A percentile compares a stretch with the other conserved stretches of the same genome.
Conservation (phyloP, 2,113 vertebrate species). For the Odocoileus hemionus region DNA sequence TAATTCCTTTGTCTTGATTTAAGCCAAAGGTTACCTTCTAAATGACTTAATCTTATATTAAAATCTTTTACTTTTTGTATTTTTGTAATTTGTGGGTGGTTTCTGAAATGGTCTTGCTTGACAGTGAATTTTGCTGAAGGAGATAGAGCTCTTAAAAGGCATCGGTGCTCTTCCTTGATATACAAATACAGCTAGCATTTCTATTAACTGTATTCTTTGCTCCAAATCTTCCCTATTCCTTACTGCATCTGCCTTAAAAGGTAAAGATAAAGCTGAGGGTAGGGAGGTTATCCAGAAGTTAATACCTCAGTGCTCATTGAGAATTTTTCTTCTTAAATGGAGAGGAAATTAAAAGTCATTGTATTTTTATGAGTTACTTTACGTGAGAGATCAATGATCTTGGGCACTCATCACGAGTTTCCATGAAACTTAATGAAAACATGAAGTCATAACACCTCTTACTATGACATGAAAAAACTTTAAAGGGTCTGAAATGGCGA, state of each 20-base stretch:
- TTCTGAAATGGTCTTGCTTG: not conserved
- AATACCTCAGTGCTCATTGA: not conserved
- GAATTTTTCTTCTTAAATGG: not conserved
- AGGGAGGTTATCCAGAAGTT: not conserved
- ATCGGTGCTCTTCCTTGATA: not conserved
- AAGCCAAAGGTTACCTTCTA: not conserved
- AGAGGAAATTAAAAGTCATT: not conserved
- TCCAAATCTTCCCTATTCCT: not conserved
- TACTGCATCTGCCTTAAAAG: not conserved
- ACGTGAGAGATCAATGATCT: not conserved
- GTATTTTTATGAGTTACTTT: not conserved
- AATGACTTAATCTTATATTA: not conserved
- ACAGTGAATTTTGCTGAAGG: not conserved
- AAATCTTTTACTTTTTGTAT: not conserved
- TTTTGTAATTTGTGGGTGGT: not conserved
- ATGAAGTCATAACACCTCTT: not conserved
- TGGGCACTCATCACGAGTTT: not conserved
- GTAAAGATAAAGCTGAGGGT: not conserved
- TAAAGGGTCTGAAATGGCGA: not conserved
- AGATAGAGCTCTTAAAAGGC: not conserved
- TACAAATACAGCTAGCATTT: not conserved
- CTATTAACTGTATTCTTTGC: not conserved
- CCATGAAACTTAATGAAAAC: not conserved
- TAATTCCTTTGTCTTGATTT: not conserved
- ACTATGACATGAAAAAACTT: not conserved